Evolutionary conservation across 2,113 vertebrate species (phyloP).

Genomic region (Varanus komodoensis): DNA sequence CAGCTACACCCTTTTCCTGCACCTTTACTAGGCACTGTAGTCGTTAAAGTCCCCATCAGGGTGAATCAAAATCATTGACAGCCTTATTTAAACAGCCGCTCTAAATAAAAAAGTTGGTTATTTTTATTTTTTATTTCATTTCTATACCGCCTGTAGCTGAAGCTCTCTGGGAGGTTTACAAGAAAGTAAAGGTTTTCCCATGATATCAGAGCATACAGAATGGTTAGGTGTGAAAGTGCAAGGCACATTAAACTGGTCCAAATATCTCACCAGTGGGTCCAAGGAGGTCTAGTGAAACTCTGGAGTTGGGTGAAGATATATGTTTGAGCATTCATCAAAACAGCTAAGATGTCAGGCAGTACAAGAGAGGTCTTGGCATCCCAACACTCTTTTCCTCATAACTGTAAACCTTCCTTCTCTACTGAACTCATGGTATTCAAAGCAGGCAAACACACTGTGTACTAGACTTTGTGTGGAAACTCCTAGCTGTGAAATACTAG

Average conservation of each 20-base stretch:
- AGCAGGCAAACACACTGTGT: background rate
- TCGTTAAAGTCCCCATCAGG: background rate
- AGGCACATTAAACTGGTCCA: background rate
- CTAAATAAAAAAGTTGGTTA: background rate
- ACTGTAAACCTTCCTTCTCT: background rate
- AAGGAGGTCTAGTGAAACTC: background rate
- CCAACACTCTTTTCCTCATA: background rate
- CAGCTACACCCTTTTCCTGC: background rate
- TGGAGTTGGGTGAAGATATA: background rate
- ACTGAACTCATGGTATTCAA: background rate
- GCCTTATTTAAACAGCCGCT: background rate
- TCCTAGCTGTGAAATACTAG: background rate
- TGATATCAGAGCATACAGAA: background rate
- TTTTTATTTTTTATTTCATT: too few species aligned
- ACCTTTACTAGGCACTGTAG: background rate
- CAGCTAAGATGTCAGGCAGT: background rate
- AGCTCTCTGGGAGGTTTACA: too few species aligned
- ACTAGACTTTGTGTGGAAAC: background rate
- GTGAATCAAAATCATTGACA: background rate
- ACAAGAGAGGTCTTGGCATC: background rate
- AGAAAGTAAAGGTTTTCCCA: background rate
- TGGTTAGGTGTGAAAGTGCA: background rate
- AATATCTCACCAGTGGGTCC: background rate
- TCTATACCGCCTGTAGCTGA: too few species aligned
- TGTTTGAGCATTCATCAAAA: background rate